Conservation (phyloP, 1,140 invertebrate genomes). For the Zophobas atratus region DNA sequence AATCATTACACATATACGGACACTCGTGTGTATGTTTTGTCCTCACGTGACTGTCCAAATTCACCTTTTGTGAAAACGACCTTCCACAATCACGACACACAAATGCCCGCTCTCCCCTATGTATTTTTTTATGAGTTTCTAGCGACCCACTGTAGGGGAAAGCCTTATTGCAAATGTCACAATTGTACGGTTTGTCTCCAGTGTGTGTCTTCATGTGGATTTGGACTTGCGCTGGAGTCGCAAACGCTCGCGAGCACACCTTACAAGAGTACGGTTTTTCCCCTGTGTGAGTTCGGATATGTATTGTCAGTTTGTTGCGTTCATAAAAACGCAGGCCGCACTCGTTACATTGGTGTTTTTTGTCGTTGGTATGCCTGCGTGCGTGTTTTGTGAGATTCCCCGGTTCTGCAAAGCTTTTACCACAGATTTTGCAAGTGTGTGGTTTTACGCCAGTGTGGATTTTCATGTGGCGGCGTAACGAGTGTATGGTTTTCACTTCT, state of each 20-base stretch:
- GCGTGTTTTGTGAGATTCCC: slow-evolving; percentile 51
- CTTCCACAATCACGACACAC: slow-evolving; percentile 49
- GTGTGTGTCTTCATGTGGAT: slow-evolving; percentile 50
- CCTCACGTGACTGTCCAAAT: slow-evolving; percentile 48
- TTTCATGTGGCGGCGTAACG: slow-evolving; percentile 69
- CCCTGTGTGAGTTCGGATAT: slow-evolving; percentile 49
- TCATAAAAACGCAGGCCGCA: slow-evolving; percentile 44
- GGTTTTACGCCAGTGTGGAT: slow-evolving; percentile 75
- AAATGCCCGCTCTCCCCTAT: slow-evolving; percentile 49
- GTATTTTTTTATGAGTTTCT: slow-evolving; percentile 50
- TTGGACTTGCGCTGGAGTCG: slow-evolving; percentile 28
- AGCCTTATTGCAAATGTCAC: slow-evolving; percentile 40
- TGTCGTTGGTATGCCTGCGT: slow-evolving; percentile 45
- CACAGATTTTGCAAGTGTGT: slow-evolving; percentile 76
- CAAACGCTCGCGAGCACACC: slow-evolving; percentile 43
- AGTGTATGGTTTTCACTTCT: slow-evolving; percentile 47
- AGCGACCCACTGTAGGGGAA: slow-evolving; percentile 51
- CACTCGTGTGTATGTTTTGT: slow-evolving; percentile 51
- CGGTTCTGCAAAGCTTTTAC: slow-evolving; percentile 74
- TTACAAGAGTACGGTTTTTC: slow-evolving; percentile 48
- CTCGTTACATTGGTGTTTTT: slow-evolving; percentile 48
- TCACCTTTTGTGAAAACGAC: slow-evolving; percentile 51
- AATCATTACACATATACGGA: slow-evolving; percentile 71
- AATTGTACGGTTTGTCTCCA: slow-evolving; percentile 48
- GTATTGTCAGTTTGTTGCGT: slow-evolving; percentile 44